phyloP scores from a whole-genome alignment of 2,888 invertebrate species.

The Automeris io region DNA sequence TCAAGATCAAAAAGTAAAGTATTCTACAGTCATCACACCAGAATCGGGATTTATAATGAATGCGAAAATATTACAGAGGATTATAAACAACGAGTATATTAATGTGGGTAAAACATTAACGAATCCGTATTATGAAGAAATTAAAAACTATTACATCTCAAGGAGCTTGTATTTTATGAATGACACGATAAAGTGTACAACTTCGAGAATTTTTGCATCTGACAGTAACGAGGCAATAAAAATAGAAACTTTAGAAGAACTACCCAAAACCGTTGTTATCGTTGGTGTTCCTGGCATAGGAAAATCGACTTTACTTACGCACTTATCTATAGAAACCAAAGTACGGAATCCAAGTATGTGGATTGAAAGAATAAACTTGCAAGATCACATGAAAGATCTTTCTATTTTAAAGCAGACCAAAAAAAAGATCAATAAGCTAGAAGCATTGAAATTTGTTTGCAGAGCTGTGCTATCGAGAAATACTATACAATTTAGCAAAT shows the following conservation, averaged over 20 bases:
- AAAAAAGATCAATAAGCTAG: neutral
- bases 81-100: constrained; percentile 4
- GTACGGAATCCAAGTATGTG: constrained; percentile 3
- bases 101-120: neutral
- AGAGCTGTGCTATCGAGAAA: neutral
- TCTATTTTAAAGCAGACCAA: constrained; percentile 1
- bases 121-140: neutral
- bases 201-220: neutral
- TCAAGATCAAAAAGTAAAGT: constrained; percentile 2
- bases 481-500: neutral
- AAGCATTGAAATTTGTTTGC: constrained; percentile 6
- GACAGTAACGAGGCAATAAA: neutral
- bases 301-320: constrained; percentile 13
- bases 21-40: neutral
- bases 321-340: constrained; percentile 9
- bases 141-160: constrained; percentile 4
- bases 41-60: neutral
- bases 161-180: too few species aligned
- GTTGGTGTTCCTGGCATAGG: constrained; percentile 9
- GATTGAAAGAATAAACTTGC: constrained; percentile 9
- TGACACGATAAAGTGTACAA: too few species aligned
- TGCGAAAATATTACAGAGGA: constrained; percentile 1
- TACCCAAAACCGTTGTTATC: constrained; percentile 1
- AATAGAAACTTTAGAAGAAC: neutral
- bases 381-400: constrained; percentile 6